Conservation (phyloP, 92 coral and sea anemone genomes). For the Isaurus tuberculatus region DNA sequence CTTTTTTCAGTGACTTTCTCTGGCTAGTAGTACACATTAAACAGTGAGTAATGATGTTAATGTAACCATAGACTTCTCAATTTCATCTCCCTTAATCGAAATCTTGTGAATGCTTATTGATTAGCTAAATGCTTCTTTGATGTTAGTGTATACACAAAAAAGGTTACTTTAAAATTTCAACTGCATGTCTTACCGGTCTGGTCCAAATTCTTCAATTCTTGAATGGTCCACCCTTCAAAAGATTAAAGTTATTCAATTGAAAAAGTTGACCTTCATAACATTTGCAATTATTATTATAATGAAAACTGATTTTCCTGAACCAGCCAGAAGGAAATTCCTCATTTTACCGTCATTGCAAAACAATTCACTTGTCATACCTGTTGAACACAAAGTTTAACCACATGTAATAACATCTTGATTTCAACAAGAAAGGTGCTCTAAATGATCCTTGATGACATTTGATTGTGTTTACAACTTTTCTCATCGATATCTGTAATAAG, state of each 20-base stretch:
- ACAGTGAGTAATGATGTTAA: too few relatives aligned
- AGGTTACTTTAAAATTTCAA: neutral
- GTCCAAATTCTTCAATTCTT: conserved; percentile 86
- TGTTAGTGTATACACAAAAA: neutral
- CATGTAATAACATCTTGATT: conserved; percentile 62
- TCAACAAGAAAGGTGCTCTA: conserved; percentile 4
- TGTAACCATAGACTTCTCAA: too few relatives aligned
- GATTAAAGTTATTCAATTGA: neutral
- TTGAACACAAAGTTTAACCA: conserved; percentile 98
- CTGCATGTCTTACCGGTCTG: conserved; percentile 80
- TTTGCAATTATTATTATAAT: too few relatives aligned
- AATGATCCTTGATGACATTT: conserved; percentile 2
- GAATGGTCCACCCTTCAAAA: conserved; percentile 82
- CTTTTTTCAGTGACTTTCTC: too few relatives aligned
- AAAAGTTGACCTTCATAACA: neutral
- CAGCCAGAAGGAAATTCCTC: too few relatives aligned
- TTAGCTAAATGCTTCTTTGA: too few relatives aligned
- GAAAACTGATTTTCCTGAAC: too few relatives aligned
- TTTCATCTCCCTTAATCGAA: too few relatives aligned
- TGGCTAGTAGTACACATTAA: too few relatives aligned
- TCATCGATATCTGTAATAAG: neutral
- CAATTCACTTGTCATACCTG: conserved; percentile 59
- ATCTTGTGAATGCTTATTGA: too few relatives aligned
- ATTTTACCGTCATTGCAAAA: too few relatives aligned
- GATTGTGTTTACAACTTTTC: neutral